Base-by-base conservation (phyloP, 2,113 vertebrate genomes). In the Marmota monax region DNA sequence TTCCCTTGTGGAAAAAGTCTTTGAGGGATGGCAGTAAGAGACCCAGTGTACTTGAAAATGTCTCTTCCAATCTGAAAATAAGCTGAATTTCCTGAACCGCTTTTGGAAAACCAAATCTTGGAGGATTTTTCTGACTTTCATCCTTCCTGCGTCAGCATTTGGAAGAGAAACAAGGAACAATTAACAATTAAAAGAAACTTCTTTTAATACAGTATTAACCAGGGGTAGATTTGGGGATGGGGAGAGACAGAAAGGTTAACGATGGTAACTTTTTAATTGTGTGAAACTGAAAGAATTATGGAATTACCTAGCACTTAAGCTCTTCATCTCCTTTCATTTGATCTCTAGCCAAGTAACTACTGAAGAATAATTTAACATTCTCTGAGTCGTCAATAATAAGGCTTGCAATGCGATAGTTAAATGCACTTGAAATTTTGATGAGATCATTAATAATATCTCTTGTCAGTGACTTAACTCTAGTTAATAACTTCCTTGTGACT, bases 401-500 rank as follows among this genome's bases (percentile, higher is more conserved):
- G 67, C 96, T 98, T 96, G 92, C 84, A 98, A 98, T 96, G 97
- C 96, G 93, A 98, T 96, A 97, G 95, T 98, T 98, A 98, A 98
- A 97, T 95, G 96, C 88, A 97, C 97, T 98, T 98, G 98, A 98
- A 98, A 98, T 98, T 98, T 98, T 98, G 98, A 96, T 98, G 98
- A 97, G 97, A 97, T 98, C 98, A 98, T 98, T 98, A 98, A 98
- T 98, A 98, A 98, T 96, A 94, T 95, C 94, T 98, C 98, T 98
- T 98, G 98, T 98, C 98, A 98, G 98, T 98, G 82, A 98, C 97
- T 97, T 98, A 98, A 97, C 96, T 98, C 89, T 0, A 56, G 96
- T 98, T 98, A 99, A 98, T 98, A 98, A 98, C 96, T 98, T 98
- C 98, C 98, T 98, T 98, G 98, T 98, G 98, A 99, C 97, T 98